phyloP scores from a whole-genome alignment of 2,888 invertebrate species.

The Cerceris ruficornis region DNA sequence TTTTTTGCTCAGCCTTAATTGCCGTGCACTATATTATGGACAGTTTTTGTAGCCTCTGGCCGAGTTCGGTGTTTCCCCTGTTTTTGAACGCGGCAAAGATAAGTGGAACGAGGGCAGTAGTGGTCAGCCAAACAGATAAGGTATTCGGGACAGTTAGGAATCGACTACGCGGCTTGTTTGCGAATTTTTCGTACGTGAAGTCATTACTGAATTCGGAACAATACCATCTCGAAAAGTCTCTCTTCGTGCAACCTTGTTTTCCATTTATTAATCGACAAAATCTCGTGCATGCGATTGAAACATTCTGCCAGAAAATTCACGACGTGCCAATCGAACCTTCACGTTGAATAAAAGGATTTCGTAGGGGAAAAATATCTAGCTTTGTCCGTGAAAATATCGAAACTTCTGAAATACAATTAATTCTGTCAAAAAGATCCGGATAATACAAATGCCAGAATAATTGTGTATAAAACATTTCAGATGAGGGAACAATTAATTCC shows the following conservation, averaged over 20 bases:
- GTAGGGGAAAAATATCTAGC: too few species aligned
- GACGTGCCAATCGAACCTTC: too few species aligned
- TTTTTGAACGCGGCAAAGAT: conserved; percentile 43
- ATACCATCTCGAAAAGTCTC: neutral
- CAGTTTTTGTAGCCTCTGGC: conserved; percentile 8
- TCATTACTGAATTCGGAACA: neutral
- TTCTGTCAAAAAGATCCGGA: too few species aligned
- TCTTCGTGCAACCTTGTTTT: neutral
- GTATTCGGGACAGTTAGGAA: conserved; percentile 33
- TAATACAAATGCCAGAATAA: neutral
- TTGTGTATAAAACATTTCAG: conserved; percentile 1
- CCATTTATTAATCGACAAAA: neutral
- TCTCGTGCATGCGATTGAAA: too few species aligned
- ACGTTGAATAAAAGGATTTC: too few species aligned
- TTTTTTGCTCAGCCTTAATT: conserved; percentile 14
- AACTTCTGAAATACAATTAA: too few species aligned
- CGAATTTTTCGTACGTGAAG: neutral
- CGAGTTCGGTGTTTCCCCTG: conserved; percentile 12
- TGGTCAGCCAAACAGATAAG: conserved; percentile 66
- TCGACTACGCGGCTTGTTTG: conserved; percentile 16
- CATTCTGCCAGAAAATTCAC: too few species aligned
- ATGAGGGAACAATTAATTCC: conserved; percentile 29
- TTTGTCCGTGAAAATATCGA: too few species aligned
- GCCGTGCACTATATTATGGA: neutral
- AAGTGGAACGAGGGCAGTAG: conserved; percentile 60